Evolutionary conservation across 2,113 vertebrate genomes (phyloP).

Genomic region (Apodemus sylvaticus): DNA sequence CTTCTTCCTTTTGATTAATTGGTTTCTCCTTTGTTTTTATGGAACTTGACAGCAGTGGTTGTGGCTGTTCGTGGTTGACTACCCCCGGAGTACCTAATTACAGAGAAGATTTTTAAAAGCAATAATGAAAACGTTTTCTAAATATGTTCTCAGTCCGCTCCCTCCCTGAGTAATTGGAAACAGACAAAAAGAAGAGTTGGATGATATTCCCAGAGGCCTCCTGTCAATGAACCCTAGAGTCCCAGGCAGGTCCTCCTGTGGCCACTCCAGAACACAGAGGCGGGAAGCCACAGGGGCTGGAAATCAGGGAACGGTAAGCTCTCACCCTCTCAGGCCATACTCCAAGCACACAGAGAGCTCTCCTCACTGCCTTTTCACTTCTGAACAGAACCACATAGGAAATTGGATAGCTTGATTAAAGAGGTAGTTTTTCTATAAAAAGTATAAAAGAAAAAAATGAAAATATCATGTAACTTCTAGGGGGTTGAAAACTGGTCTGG

Average conservation of each 20-base stretch:
- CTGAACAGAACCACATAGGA: background rate
- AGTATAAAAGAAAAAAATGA: conserved; percentile 37
- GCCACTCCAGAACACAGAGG: background rate
- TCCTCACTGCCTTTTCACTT: background rate
- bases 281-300: background rate
- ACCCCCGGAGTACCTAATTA: conserved; percentile 72
- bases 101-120: conserved; percentile 72
- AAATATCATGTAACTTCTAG: conserved; percentile 28
- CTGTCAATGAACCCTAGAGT: conserved; percentile 35
- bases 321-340: background rate
- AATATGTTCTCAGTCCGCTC: conserved; percentile 55
- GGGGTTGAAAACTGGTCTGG: background rate
- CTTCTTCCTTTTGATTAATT: conserved; percentile 65
- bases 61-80: conserved; percentile 73
- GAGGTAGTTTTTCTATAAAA: conserved; percentile 38
- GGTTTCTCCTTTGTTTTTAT: conserved; percentile 72
- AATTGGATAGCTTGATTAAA: conserved; percentile 42
- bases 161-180: conserved; percentile 57
- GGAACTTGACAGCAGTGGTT: conserved; percentile 72
- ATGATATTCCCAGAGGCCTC: conserved; percentile 34
- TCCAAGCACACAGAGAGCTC: background rate
- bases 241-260: background rate
- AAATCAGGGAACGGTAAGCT: background rate
- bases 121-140: conserved; percentile 73
- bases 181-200: background rate